phyloP scores from a whole-genome alignment of 2,797 vertebrate genomes.

The Lemur catta region DNA sequence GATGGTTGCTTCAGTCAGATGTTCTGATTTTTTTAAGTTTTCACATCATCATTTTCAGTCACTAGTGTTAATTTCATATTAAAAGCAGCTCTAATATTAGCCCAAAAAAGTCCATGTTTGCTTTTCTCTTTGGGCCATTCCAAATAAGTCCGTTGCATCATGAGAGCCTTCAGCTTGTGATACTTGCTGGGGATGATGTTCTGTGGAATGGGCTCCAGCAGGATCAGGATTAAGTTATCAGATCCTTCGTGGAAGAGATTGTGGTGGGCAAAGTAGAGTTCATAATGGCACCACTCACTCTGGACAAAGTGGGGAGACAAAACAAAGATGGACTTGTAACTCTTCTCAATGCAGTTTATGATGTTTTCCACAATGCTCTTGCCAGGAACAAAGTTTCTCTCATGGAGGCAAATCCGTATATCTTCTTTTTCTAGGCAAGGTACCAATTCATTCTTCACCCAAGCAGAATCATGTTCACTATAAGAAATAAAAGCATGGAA shows the following conservation, averaged over 20 bases:
- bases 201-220: slow-evolving; percentile 90
- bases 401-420: slow-evolving; percentile 85
- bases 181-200: slow-evolving; percentile 91
- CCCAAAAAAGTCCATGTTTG: slow-evolving; percentile 91
- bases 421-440: slow-evolving; percentile 88
- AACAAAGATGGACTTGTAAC: slow-evolving; percentile 91
- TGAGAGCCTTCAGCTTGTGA: slow-evolving; percentile 90
- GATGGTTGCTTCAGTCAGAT: neutral
- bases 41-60: neutral
- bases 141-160: slow-evolving; percentile 89
- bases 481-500: slow-evolving; percentile 95
- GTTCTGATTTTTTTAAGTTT: neutral
- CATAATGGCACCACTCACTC: slow-evolving; percentile 96
- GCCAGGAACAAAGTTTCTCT: slow-evolving; percentile 89
- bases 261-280: slow-evolving; percentile 95
- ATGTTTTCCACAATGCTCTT: slow-evolving; percentile 92
- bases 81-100: slow-evolving; percentile 90
- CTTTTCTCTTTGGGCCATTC: slow-evolving; percentile 91
- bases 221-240: slow-evolving; percentile 89
- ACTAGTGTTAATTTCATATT: slow-evolving; percentile 61
- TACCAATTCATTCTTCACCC: slow-evolving; percentile 89
- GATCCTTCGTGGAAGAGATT: slow-evolving; percentile 85
- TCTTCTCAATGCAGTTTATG: slow-evolving; percentile 90
- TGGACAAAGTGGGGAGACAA: slow-evolving; percentile 93
- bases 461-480: slow-evolving; percentile 88